A percentile compares a stretch with the other conserved stretches of the same genome.
These are phyloP conservation scores for Archilochus colubris DNA, from an alignment of 2,113 vertebrate genomes.

Conservation along the genomic window DNA sequence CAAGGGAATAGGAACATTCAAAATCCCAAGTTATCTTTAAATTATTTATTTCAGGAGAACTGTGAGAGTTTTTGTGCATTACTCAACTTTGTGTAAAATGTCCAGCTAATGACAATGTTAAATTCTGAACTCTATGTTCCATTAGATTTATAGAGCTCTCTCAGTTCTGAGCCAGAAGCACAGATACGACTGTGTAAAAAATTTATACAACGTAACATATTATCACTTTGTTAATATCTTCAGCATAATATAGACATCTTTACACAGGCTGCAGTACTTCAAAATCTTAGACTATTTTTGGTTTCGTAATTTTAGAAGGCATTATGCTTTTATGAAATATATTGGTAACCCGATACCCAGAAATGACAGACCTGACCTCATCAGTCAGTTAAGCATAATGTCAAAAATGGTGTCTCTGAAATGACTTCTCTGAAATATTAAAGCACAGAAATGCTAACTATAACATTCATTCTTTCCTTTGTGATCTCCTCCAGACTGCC, in stretches of 20 bases:
- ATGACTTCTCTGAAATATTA: slow-evolving; percentile 55
- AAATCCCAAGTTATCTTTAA: slow-evolving; percentile 33
- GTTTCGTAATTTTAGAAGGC: slow-evolving; percentile 57
- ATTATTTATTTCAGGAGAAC: slow-evolving; percentile 54
- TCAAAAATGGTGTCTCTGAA: slow-evolving; percentile 37
- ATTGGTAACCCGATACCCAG: slow-evolving; percentile 53
- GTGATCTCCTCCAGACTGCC: background rate
- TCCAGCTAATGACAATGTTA: slow-evolving; percentile 48
- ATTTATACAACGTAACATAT: slow-evolving; percentile 57
- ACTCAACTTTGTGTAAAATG: slow-evolving; percentile 44
- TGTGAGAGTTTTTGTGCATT: slow-evolving; percentile 23
- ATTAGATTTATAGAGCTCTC: slow-evolving; percentile 45
- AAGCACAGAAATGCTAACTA: background rate
- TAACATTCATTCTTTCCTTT: background rate
- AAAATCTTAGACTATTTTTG: slow-evolving; percentile 54
- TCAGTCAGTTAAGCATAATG: slow-evolving; percentile 31
- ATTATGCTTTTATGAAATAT: slow-evolving; percentile 67
- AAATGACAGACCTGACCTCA: slow-evolving; percentile 37
- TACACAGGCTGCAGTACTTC: slow-evolving; percentile 1
- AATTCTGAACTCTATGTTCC: slow-evolving; percentile 32
- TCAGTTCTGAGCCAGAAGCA: slow-evolving; percentile 46
- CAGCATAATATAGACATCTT: slow-evolving; percentile 35
- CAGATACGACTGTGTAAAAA: slow-evolving; percentile 52
- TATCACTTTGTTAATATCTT: slow-evolving; percentile 68
- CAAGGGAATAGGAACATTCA: slow-evolving; percentile 27